Percentiles rank a stretch among this genome's conserved stretches.
Conservation (phyloP, 2,797 vertebrate genomes). For the Steatocranus sp. region DNA sequence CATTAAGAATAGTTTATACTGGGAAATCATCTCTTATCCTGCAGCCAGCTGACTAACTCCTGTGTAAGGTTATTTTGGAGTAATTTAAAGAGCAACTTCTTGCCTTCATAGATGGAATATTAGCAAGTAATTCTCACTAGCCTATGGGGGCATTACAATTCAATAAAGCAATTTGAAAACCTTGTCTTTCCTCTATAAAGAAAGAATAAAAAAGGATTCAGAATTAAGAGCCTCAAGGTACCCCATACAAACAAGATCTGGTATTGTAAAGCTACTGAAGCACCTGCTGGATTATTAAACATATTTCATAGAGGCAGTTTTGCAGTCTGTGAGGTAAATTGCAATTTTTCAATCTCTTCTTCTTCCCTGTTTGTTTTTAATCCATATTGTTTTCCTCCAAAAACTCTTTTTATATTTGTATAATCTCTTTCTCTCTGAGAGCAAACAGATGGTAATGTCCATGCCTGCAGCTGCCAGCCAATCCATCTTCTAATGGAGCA, state of each 20-base stretch:
- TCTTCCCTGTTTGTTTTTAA: neutral
- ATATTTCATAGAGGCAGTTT: neutral
- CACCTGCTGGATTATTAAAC: neutral
- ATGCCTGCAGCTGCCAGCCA: slow-evolving; percentile 35
- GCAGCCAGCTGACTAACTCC: neutral
- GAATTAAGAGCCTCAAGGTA: neutral
- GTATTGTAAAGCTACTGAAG: neutral
- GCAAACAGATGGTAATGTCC: slow-evolving; percentile 49
- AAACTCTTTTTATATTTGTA: neutral
- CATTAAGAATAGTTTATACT: neutral
- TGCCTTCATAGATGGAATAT: slow-evolving; percentile 14
- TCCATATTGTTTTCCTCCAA: neutral
- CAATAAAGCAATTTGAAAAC: slow-evolving; percentile 7
- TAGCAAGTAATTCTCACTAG: slow-evolving; percentile 2
- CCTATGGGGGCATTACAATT: neutral
- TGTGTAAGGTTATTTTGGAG: slow-evolving; percentile 3
- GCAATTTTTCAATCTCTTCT: neutral
- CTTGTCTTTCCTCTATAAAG: neutral
- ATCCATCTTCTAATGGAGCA: slow-evolving; percentile 43
- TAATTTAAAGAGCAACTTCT: slow-evolving; percentile 17
- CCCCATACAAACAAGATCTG: neutral
- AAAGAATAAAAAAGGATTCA: neutral
- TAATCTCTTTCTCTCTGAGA: slow-evolving; percentile 9
- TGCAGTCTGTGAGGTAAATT: neutral
- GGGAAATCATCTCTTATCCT: neutral